These are phyloP conservation scores for Ammodytes marinus DNA, from an alignment of 2,113 vertebrate species.

Conservation along the genomic window DNA sequence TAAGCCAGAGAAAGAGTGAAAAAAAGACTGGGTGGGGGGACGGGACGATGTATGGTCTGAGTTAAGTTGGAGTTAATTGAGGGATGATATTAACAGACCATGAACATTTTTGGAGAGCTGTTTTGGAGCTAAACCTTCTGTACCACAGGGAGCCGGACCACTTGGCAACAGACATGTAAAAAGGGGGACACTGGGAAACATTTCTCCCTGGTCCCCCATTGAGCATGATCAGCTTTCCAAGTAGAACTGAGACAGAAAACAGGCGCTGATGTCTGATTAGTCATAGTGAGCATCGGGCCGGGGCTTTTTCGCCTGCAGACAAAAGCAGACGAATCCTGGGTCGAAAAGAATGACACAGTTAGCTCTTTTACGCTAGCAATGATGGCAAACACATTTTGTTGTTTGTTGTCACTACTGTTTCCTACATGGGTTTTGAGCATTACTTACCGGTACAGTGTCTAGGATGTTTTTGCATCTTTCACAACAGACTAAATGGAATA, in stretches of 20 bases:
- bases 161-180: slow-evolving; percentile 50
- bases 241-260: slow-evolving; percentile 57
- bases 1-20: slow-evolving; percentile 60
- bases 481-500: too few relatives aligned
- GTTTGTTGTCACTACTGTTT: not conserved
- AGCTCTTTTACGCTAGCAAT: not conserved
- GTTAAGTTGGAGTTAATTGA: slow-evolving; percentile 58
- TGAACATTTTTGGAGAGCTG: slow-evolving; percentile 47
- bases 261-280: slow-evolving; percentile 66
- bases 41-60: slow-evolving; percentile 33
- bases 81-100: slow-evolving; percentile 60
- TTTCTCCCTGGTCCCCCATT: slow-evolving; percentile 39
- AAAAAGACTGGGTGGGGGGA: not conserved
- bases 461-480: too few relatives aligned
- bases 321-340: slow-evolving; percentile 21
- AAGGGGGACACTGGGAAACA: slow-evolving; percentile 46
- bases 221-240: slow-evolving; percentile 57
- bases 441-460: not conserved
- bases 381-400: not conserved
- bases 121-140: slow-evolving; percentile 47
- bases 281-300: slow-evolving; percentile 25
- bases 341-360: slow-evolving; percentile 8
- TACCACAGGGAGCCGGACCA: slow-evolving; percentile 34
- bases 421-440: not conserved
- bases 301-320: slow-evolving; percentile 15